phyloP scores from a whole-genome alignment of 2,797 vertebrate genomes.

The Pangasius macronema region DNA sequence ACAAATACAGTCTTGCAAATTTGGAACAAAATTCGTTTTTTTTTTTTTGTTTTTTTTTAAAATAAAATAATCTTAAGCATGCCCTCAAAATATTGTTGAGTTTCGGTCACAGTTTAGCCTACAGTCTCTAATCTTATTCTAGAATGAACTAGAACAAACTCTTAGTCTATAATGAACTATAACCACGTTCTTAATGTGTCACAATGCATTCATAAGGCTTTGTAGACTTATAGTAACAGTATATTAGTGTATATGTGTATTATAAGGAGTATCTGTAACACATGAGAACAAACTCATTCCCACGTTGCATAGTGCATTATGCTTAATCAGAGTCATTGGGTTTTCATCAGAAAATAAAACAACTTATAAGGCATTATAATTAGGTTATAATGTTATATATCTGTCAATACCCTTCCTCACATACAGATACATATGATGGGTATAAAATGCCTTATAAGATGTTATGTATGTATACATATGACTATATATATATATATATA shows the following conservation, averaged over 20 bases:
- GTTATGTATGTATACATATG: neutral
- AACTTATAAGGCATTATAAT: neutral
- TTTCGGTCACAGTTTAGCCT: neutral
- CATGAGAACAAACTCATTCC: no score
- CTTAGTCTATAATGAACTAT: no score
- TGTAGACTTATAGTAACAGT: no score
- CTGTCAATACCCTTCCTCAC: neutral
- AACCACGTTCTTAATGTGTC: neutral
- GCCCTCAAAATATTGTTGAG: neutral
- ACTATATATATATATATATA: no score
- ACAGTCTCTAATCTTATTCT: neutral
- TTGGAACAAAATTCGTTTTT: neutral
- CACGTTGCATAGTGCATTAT: neutral
- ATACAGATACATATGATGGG: neutral
- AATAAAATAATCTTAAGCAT: neutral
- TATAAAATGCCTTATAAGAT: neutral
- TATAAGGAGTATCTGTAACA: neutral
- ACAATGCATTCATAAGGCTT: neutral
- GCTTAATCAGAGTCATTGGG: neutral
- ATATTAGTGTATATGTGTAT: neutral
- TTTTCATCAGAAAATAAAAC: neutral
- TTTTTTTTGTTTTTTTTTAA: rapidly evolving
- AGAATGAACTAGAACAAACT: neutral
- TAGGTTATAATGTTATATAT: neutral
- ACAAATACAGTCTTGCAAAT: neutral